Evolutionary conservation across 2,113 vertebrate genomes (phyloP).

Genomic region (Zapornia atra): DNA sequence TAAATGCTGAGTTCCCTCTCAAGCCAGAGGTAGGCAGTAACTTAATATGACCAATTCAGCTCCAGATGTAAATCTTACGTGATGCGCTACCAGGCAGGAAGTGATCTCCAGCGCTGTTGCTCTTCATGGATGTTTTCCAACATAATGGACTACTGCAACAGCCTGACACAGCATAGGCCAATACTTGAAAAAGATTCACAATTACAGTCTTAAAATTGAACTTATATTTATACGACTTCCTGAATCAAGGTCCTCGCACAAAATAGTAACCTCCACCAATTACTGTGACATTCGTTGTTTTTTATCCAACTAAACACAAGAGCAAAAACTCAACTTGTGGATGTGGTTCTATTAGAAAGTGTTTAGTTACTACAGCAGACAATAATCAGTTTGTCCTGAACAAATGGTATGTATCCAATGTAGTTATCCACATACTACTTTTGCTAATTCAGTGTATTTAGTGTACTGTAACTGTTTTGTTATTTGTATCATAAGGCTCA

Average conservation of each 20-base stretch:
- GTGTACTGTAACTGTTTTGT: not conserved
- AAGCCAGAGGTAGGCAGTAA: not conserved
- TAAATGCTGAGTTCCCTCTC: not conserved
- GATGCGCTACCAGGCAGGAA: not conserved
- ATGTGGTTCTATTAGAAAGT: not conserved
- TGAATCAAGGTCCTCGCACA: not conserved
- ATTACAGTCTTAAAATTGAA: not conserved
- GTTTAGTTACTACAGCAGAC: not conserved
- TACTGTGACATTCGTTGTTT: fast-evolving
- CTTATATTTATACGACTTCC: not conserved
- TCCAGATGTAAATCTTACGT: not conserved
- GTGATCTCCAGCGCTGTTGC: not conserved
- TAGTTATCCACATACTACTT: not conserved
- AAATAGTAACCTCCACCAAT: not conserved
- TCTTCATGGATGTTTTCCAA: not conserved
- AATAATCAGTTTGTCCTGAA: not conserved
- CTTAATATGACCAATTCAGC: not conserved
- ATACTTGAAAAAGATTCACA: not conserved
- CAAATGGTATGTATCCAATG: not conserved
- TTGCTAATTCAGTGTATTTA: not conserved
- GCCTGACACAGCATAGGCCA: not conserved
- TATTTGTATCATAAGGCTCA: not conserved
- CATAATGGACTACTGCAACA: not conserved
- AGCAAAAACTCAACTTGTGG: not conserved
- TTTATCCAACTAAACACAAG: not conserved